Evolutionary conservation across 2,797 vertebrate species (phyloP).

Genomic region (Glyptemys insculpta): DNA sequence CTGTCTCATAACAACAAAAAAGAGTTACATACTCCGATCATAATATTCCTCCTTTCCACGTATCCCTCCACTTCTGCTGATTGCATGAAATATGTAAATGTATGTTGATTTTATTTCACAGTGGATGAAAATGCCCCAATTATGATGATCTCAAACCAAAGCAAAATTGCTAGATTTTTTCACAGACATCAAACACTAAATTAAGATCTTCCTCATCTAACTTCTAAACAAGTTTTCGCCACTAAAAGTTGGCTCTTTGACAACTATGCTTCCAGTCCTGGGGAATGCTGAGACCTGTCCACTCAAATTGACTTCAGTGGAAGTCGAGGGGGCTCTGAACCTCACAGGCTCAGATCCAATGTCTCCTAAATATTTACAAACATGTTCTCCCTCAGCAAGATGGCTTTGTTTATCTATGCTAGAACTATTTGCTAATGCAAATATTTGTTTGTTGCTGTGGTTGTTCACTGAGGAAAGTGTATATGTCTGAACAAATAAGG

Average conservation of each 20-base stretch:
- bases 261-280: neutral
- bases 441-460: neutral
- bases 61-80: conserved; percentile 59
- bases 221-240: neutral
- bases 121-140: conserved; percentile 52
- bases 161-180: conserved; percentile 15
- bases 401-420: neutral
- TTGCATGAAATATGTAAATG: conserved; percentile 79
- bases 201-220: neutral
- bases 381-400: neutral
- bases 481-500: neutral
- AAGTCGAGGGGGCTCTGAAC: neutral
- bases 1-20: neutral
- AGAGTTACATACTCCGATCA: neutral
- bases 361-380: neutral
- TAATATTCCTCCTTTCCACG: conserved; percentile 10
- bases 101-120: conserved; percentile 72
- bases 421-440: neutral
- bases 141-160: neutral
- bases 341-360: neutral
- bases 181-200: neutral
- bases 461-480: neutral
- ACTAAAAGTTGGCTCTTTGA: neutral
- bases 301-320: neutral
- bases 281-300: neutral